A percentile compares a stretch with the other conserved stretches of the same genome.
phyloP scores from a whole-genome alignment of 1,140 invertebrate species.

The Drosophila tsacasi region DNA sequence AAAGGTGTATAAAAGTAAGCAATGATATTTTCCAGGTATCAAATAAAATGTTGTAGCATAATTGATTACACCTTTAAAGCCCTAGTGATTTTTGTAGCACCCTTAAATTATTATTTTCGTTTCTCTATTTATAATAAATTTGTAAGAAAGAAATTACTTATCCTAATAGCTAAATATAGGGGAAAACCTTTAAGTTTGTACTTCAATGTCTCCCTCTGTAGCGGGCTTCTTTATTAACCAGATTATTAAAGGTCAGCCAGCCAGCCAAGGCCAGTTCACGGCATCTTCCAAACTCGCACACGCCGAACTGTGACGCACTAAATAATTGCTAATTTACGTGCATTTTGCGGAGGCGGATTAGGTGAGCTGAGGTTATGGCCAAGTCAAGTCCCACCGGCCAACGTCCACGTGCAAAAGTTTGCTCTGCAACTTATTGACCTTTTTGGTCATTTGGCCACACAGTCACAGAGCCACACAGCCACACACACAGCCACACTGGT shows the following conservation, averaged over 20 bases:
- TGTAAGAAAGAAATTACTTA: neutral
- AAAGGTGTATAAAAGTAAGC: neutral
- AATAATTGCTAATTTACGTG: slow-evolving; percentile 73
- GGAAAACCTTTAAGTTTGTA: no score
- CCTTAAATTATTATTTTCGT: neutral
- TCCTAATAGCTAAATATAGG: no score
- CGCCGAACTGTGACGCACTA: slow-evolving; percentile 40
- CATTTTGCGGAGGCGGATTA: slow-evolving; percentile 40
- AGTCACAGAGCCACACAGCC: neutral
- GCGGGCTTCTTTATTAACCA: slow-evolving; percentile 28
- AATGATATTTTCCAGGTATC: neutral
- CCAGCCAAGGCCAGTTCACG: slow-evolving; percentile 16
- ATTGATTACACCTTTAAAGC: neutral
- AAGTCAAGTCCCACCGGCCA: neutral
- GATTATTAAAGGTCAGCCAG: slow-evolving; percentile 42
- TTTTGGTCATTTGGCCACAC: slow-evolving; percentile 39
- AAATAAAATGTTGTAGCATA: neutral
- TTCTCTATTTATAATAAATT: neutral
- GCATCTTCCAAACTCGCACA: slow-evolving; percentile 4
- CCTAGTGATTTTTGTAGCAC: no score
- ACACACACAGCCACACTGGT: slow-evolving; percentile 10
- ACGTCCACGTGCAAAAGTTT: slow-evolving; percentile 53
- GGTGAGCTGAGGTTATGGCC: slow-evolving; percentile 28
- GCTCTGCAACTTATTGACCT: slow-evolving; percentile 65
- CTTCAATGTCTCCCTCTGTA: neutral